phyloP scores from a whole-genome alignment of 2,113 vertebrate species.

The Catharus bicknelli region DNA sequence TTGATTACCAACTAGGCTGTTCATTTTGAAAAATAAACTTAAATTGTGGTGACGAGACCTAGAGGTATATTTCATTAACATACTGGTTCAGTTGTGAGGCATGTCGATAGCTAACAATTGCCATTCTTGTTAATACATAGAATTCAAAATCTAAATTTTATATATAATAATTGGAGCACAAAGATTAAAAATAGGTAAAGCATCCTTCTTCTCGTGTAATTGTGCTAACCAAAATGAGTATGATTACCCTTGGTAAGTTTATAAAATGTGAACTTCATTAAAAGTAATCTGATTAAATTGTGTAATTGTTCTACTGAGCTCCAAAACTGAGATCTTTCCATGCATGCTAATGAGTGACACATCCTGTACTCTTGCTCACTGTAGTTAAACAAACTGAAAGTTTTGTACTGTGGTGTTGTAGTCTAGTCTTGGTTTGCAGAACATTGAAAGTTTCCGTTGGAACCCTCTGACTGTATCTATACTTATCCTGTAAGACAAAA shows the following conservation, averaged over 20 bases:
- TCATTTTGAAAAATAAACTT: neutral
- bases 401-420: neutral
- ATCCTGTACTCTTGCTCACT: neutral
- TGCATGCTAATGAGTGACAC: neutral
- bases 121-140: neutral
- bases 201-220: neutral
- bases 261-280: slow-evolving; percentile 12
- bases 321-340: neutral
- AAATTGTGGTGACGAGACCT: neutral
- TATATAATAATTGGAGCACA: neutral
- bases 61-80: neutral
- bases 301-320: slow-evolving; percentile 10
- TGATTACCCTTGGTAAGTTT: neutral
- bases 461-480: neutral
- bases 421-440: neutral
- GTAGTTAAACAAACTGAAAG: neutral
- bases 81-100: neutral
- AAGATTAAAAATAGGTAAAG: neutral
- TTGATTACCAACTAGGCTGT: neutral
- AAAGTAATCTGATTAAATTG: slow-evolving; percentile 37
- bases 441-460: neutral
- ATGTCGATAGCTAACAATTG: neutral
- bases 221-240: neutral
- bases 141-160: slow-evolving; percentile 28
- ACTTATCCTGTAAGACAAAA: neutral